Base-by-base conservation (phyloP, 37 sponge, comb jelly and placozoan species). In the Agelas oroides region DNA sequence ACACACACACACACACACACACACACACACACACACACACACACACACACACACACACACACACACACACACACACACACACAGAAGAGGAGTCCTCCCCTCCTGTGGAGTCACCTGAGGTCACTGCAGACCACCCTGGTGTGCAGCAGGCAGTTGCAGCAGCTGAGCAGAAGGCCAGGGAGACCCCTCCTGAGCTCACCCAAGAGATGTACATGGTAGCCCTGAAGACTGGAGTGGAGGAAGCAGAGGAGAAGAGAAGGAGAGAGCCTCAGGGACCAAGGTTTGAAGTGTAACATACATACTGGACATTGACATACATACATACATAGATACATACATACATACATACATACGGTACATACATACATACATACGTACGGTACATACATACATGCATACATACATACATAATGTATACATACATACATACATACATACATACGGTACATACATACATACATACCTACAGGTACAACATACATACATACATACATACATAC, bases 191-290 rank as follows among this genome's bases (percentile, higher is more conserved):
- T 33, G 75, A 65, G 2, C 32, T 83, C 15, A 88, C 94, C 5
- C 70, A 82, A 39, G 88, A 90, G 35, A 94, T 96, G 85, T 87
- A 90, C 61, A 86, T 92, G 73, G 88, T 87, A 53, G 94, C 92
- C 24, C 33, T 91, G 18, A 77, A 59, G 60, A 23, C 11, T 60
- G 91, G 86, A 5, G 75, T 90, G 16, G 38, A 68, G 2, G 66
- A 53, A n/a, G 87, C 90, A 12, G 87, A 92, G 74, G 40, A 69
- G 72, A 89, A 72, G 56, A 85, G 75, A 27, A 82, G 83, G 53
- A 41, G 73, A 19, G 37, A 62, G 1, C 54, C 71, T 21, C 59
- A 60, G 1, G 75, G 56, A 21, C 23, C 75, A 21, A 23, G 25
- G 88, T 87, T 74, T 34, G 65, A 37, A 18, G n/a, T n/a, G n/a